Base-by-base conservation (phyloP, 2,113 vertebrate genomes). In the Microcebus tavaratra region DNA sequence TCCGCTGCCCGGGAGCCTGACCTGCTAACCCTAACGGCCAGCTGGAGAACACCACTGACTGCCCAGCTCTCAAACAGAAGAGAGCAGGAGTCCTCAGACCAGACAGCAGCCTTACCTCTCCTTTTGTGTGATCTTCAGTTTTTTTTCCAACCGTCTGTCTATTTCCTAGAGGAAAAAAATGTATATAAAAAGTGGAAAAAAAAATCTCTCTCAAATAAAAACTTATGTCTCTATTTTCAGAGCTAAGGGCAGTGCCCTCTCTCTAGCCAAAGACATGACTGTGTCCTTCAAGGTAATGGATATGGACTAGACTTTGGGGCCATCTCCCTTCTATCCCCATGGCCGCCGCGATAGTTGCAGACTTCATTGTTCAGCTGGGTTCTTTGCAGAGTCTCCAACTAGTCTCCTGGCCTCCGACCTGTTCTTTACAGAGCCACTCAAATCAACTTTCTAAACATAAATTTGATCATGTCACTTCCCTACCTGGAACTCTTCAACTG, bases 111-210 rank as follows among this genome's bases (percentile, higher is more conserved):
- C 96, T 99, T 99, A 99, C 99, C 99, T 99, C 98, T 99, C 99
- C 98, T 99, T 99, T 97, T 99, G 99, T 65, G 99, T 99, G 98
- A 99, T 99, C 98, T 99, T 99, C 98, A 99, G 98, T 98, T 99
- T 99, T 99, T 99, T 99, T 97, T 99, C 99, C 98, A 99, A 98
- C 97, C 99, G 99, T 98, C 99, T 99, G 98, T 99, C 99, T 99
- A 99, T 99, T 99, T 99, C 99, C 99, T 99, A 78, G 96, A 96
- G 92, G 98, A 81, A 94, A 36, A 95, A 97, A 72, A 31, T 97
- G 98, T 98, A 98, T 98, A 98, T 98, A 98, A 98, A 98, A 97
- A 97, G 95, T 75, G 97, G 98, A 93, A 97, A 87, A 96, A 96
- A 96, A 93, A 94, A 92, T 96, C 97, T 97, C 97, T 98, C 98